A percentile compares a stretch with the other conserved stretches of the same genome.
These are phyloP conservation scores for Hypomecis punctinalis DNA, from an alignment of 2,888 invertebrate genomes.

Conservation along the genomic window DNA sequence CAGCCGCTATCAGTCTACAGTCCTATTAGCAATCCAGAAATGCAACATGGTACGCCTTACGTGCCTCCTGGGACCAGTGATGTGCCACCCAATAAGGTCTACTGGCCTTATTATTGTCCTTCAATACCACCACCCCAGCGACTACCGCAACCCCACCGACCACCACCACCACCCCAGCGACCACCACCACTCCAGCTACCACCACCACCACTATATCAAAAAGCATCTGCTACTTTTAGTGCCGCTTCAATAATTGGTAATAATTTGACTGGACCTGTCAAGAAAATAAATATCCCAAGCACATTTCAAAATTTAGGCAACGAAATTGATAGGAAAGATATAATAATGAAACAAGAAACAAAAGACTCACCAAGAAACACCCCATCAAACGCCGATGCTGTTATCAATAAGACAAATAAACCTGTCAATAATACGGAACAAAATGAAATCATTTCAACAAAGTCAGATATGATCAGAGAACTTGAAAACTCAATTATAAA, in stretches of 20 bases:
- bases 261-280: conserved; percentile 42
- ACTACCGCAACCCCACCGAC: too few relatives aligned
- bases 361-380: background rate
- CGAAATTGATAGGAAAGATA: background rate
- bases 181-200: too few relatives aligned
- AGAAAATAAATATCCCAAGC: conserved; percentile 43
- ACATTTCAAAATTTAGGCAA: conserved; percentile 6
- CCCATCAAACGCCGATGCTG: background rate
- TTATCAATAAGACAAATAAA: too few relatives aligned
- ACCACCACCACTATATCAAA: conserved; percentile 15
- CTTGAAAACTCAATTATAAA: conserved; percentile 9
- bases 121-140: conserved; percentile 30
- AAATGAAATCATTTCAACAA: conserved; percentile 10
- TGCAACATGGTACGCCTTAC: background rate
- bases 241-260: conserved; percentile 40
- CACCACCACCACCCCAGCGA: conserved; percentile 17
- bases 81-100: background rate
- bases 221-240: background rate
- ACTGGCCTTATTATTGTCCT: conserved; percentile 15
- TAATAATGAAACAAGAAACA: conserved; percentile 7
- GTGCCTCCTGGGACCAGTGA: conserved; percentile 17
- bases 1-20: background rate
- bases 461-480: conserved; percentile 25
- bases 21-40: background rate
- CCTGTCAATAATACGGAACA: background rate